Evolutionary conservation across 2,888 invertebrate genomes (phyloP).

Genomic region (Pantelozetes paolii): DNA sequence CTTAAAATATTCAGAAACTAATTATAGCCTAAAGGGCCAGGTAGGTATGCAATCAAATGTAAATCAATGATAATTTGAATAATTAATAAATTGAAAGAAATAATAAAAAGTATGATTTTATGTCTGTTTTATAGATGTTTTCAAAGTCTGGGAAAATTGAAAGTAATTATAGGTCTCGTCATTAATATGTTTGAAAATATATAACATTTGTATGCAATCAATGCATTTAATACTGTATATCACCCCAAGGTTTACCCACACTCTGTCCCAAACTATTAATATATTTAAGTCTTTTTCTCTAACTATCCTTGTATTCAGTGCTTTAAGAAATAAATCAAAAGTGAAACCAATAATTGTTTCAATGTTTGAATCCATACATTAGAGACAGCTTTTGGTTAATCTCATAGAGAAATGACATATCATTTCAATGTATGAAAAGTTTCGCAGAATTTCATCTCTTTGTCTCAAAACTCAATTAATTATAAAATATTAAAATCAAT

Average conservation of each 20-base stretch:
- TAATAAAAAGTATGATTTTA: neutral
- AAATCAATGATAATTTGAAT: neutral
- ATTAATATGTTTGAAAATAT: neutral
- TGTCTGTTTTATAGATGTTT: neutral
- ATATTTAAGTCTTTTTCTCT: neutral
- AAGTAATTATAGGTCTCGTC: slow-evolving; percentile 14
- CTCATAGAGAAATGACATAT: too few relatives aligned
- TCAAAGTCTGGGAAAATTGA: neutral
- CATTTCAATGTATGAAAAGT: too few relatives aligned
- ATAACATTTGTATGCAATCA: slow-evolving; percentile 4
- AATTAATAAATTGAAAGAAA: neutral
- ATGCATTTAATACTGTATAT: neutral
- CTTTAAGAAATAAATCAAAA: neutral
- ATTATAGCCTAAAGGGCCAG: too few relatives aligned
- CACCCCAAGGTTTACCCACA: slow-evolving; percentile 25
- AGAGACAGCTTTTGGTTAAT: too few relatives aligned
- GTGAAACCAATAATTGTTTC: too few relatives aligned
- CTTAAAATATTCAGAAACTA: too few relatives aligned
- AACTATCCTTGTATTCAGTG: neutral
- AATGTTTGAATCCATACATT: too few relatives aligned
- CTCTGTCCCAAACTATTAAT: slow-evolving; percentile 19
- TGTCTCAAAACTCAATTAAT: too few relatives aligned
- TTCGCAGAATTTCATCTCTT: too few relatives aligned
- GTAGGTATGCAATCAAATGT: too few relatives aligned
- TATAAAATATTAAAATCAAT: too few relatives aligned